Evolutionary conservation across 2,113 vertebrate genomes (phyloP).

Genomic region (Dipodomys ordii): DNA sequence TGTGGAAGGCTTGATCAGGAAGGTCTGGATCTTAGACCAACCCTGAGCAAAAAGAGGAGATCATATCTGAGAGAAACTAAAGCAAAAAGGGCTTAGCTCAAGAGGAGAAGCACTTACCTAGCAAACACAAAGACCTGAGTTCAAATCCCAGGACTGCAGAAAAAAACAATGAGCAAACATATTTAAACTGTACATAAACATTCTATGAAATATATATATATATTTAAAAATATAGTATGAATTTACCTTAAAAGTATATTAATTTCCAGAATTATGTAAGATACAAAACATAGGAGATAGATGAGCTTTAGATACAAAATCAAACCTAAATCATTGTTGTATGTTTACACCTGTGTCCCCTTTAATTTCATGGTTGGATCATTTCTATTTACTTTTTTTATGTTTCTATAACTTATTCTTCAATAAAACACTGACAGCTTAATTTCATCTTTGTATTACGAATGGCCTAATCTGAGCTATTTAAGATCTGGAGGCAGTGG

Average conservation of each 20-base stretch:
- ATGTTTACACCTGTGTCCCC: background rate
- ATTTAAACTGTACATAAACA: too few species aligned
- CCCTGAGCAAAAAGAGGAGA: too few species aligned
- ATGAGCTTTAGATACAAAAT: background rate
- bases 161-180: too few species aligned
- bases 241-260: background rate
- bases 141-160: too few species aligned
- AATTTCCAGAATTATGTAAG: background rate
- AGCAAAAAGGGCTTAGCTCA: too few species aligned
- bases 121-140: too few species aligned
- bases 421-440: background rate
- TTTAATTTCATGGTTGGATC: background rate
- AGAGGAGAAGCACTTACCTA: too few species aligned
- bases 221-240: background rate
- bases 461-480: background rate
- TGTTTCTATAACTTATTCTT: constrained; percentile 22
- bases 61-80: too few species aligned
- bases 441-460: background rate
- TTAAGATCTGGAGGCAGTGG: background rate
- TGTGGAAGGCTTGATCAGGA: too few species aligned
- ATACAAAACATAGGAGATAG: background rate
- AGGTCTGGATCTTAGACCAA: too few species aligned
- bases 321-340: background rate
- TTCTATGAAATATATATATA: too few species aligned
- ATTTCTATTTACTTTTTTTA: constrained; percentile 44